Conservation (phyloP, 1,140 invertebrate species). For the Apolygus lucorum region DNA sequence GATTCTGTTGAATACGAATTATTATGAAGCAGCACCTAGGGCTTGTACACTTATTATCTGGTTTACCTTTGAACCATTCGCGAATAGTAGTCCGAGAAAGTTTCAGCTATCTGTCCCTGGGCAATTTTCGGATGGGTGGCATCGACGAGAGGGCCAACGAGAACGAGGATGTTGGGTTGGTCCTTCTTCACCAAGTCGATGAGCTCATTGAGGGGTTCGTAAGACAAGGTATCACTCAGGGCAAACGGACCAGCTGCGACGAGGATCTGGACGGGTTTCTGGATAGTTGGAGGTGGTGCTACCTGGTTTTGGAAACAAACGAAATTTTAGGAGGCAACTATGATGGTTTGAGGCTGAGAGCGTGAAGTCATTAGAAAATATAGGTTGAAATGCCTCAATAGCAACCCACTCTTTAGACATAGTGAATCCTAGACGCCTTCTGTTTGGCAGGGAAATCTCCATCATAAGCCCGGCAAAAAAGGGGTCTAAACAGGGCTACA, state of each 20-base stretch:
- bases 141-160: conserved; percentile 78
- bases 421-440: too few species aligned
- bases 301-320: too few species aligned
- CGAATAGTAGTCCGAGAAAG: conserved; percentile 62
- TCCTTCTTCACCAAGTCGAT: conserved; percentile 55
- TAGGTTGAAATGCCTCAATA: too few species aligned
- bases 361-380: too few species aligned
- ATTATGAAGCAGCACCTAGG: too few species aligned
- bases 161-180: conserved; percentile 67
- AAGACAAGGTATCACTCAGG: conserved; percentile 60
- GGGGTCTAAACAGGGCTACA: too few species aligned
- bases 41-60: neutral
- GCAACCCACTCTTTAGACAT: too few species aligned
- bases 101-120: conserved; percentile 47
- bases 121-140: conserved; percentile 51
- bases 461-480: too few species aligned
- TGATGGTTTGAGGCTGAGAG: too few species aligned
- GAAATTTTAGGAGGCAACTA: too few species aligned
- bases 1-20: too few species aligned
- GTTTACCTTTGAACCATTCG: conserved; percentile 45
- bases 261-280: conserved; percentile 46
- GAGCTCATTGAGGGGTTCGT: conserved; percentile 72
- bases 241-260: conserved; percentile 77
- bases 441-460: too few species aligned
- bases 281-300: neutral